Conservation (phyloP, 2,797 vertebrate genomes). For the Halcyon badia region DNA sequence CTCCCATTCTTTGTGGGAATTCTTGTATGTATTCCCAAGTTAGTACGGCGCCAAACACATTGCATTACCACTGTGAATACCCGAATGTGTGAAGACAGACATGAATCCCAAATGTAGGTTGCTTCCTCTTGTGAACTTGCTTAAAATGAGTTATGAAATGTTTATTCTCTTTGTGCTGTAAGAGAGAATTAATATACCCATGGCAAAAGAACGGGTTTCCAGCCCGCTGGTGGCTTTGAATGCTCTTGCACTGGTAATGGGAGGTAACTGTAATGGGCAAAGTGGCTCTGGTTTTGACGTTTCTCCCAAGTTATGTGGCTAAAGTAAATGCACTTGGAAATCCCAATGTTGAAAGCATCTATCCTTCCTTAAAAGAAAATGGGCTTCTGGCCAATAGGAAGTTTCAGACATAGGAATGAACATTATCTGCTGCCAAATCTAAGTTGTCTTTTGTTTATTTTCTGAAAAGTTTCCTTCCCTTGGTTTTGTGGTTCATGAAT, state of each 20-base stretch:
- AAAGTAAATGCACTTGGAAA: background rate
- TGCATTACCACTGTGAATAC: background rate
- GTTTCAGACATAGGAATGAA: background rate
- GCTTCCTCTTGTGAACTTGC: background rate
- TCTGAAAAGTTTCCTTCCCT: background rate
- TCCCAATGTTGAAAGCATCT: background rate
- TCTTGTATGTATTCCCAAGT: background rate
- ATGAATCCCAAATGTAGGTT: background rate
- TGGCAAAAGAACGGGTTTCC: rapidly evolving
- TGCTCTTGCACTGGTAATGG: rapidly evolving
- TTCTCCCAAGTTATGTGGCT: background rate
- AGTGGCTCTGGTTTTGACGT: background rate
- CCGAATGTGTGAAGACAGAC: background rate
- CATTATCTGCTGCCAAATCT: background rate
- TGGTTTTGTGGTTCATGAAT: background rate
- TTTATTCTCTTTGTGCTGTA: background rate
- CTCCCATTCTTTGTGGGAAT: constrained; percentile 9
- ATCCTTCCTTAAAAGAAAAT: background rate
- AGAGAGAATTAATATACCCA: background rate
- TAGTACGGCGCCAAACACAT: background rate
- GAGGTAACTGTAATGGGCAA: background rate
- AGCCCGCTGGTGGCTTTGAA: background rate
- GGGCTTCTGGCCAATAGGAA: background rate
- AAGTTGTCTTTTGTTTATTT: background rate
- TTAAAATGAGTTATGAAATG: background rate